phyloP scores from a whole-genome alignment of 2,797 vertebrate genomes.

The Gymnoscopelus microlampas region DNA sequence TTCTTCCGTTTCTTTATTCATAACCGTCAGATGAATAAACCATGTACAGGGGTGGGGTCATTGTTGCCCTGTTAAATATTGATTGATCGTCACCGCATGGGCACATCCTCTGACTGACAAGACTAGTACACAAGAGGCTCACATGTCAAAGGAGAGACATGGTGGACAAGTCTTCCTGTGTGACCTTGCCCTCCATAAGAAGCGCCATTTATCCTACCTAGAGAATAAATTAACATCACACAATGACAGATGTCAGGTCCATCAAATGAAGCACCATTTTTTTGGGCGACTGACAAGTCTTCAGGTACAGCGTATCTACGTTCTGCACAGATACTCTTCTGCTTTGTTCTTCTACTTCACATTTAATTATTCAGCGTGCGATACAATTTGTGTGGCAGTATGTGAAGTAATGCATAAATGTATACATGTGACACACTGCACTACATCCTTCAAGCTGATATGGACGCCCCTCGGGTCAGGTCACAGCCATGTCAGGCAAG shows the following conservation, averaged over 20 bases:
- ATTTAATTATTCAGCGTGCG: constrained; percentile 73
- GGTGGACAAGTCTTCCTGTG: constrained; percentile 4
- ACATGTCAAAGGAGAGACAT: constrained; percentile 17
- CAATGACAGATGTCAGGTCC: constrained; percentile 16
- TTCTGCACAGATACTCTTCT: constrained; percentile 40
- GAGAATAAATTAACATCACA: constrained; percentile 18
- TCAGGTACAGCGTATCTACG: constrained; percentile 29
- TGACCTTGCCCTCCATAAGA: background rate
- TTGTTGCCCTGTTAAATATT: constrained; percentile 57
- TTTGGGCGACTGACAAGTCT: constrained; percentile 2
- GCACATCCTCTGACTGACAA: constrained; percentile 37
- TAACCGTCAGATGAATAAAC: constrained; percentile 52
- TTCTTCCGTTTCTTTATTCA: constrained; percentile 30
- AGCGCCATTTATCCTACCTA: background rate
- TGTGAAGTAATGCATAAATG: constrained; percentile 57
- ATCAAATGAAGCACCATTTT: constrained; percentile 18
- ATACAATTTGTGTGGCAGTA: constrained; percentile 61
- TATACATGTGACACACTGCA: constrained; percentile 60
- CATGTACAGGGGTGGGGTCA: constrained; percentile 36
- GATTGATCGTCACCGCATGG: constrained; percentile 50
- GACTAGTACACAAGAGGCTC: constrained; percentile 24
- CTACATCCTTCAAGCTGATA: constrained; percentile 34
- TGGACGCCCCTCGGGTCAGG: constrained; percentile 32
- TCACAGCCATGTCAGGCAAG: constrained; percentile 32
- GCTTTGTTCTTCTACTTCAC: constrained; percentile 48